Evolutionary conservation across 1,140 invertebrate genomes (phyloP), one percentile per base, ranked within the genome.

Genomic region (Heliconius nattereri): DNA sequence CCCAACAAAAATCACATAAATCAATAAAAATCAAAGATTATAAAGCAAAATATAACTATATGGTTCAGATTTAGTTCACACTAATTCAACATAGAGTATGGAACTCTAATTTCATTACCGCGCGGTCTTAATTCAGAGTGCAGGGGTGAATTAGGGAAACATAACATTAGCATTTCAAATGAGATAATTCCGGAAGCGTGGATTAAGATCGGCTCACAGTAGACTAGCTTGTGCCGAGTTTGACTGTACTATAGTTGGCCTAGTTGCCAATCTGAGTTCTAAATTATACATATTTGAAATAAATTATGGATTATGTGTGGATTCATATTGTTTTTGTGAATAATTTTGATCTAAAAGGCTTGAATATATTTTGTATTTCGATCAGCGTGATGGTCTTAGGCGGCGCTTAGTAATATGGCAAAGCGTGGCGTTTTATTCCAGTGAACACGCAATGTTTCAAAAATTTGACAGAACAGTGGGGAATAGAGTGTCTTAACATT

Each of bases 111-210:
- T 71, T 71, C 70, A 35, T 71, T 76, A 76, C 75, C 32, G 26
- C 73, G 73, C n/a, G 54, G 54, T 76, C 75, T 76, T 76, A 76
- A 76, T 76, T 76, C 75, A 37, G 23, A 26, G 78, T 80, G 81
- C 79, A 75, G 52, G 75, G 81, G 81, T 84, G 81, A 84, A 84
- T 84, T 83, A 80, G 81, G 80, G 80, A 79, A 84, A 85, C 81
- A 84, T 78, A 78, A 75, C 84, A 86, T 86, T 86, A 84, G 85
- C 85, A 86, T 85, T 85, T 84, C 80, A 86, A 81, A 85, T 83
- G 74, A 37, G 73, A 54, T 78, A 73, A 71, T 74, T 79, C 52
- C 78, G 57, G 54, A 32, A 73, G 35, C 71, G 52, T 23, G 52
- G 35, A 32, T 75, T 66, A 66, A 76, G 75, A 70, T 35, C n/a